phyloP scores from a whole-genome alignment of 2,888 invertebrate species.

The Tipula unca region DNA sequence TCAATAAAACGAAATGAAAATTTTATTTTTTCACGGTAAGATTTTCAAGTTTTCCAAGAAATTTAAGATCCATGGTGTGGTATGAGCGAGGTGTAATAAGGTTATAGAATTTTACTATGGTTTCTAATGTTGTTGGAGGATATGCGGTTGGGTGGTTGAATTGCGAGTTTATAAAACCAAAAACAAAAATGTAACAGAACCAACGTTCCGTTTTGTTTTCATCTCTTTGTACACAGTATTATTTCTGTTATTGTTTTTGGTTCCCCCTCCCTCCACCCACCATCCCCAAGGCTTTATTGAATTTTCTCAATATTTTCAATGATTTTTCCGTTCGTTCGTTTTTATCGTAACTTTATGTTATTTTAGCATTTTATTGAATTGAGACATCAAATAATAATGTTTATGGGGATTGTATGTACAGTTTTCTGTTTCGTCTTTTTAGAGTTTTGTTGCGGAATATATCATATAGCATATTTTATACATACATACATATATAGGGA shows the following conservation, averaged over 20 bases:
- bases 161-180: neutral
- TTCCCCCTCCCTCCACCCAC: neutral
- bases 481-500: neutral
- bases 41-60: no score
- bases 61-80: no score
- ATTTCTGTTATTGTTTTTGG: neutral
- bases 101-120: no score
- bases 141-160: neutral
- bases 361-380: slow-evolving; percentile 9
- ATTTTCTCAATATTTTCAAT: slow-evolving; percentile 8
- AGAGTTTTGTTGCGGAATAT: neutral
- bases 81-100: neutral
- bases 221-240: neutral
- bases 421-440: neutral
- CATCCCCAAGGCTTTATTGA: neutral
- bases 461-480: neutral
- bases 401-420: neutral
- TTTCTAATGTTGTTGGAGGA: neutral
- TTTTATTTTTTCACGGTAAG: no score
- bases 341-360: neutral
- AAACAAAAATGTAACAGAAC: neutral
- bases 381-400: slow-evolving; percentile 16
- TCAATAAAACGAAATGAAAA: no score
- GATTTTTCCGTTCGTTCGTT: neutral
- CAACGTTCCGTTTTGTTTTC: neutral